Percentiles rank a stretch among this genome's conserved stretches.
phyloP scores from a whole-genome alignment of 2,113 vertebrate genomes.

The Herpetotheres cachinnans region DNA sequence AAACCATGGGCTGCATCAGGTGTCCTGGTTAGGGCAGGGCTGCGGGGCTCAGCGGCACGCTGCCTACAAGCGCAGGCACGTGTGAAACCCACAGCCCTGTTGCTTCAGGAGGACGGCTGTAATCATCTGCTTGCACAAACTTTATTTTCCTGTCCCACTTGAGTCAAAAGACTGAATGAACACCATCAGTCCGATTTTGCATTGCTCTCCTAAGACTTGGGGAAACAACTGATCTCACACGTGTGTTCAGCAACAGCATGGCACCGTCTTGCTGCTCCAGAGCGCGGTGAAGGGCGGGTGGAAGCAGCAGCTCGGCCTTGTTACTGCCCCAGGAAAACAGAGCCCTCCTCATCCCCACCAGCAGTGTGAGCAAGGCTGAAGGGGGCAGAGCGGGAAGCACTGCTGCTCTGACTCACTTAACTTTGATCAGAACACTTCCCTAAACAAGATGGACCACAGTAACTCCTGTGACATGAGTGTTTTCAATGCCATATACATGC shows the following conservation, averaged over 20 bases:
- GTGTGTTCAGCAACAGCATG: rapidly evolving
- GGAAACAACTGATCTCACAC: background rate
- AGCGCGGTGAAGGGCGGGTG: background rate
- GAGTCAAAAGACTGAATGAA: background rate
- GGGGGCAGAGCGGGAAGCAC: background rate
- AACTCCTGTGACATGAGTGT: rapidly evolving
- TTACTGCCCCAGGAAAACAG: no score
- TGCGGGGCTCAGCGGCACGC: background rate
- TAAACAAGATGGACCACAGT: no score
- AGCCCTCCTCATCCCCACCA: background rate
- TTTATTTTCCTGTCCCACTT: no score
- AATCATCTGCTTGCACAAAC: no score
- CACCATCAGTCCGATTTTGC: no score
- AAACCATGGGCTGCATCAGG: rapidly evolving
- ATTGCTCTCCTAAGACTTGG: no score
- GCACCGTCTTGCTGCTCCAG: background rate
- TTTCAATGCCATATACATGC: rapidly evolving
- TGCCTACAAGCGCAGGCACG: background rate
- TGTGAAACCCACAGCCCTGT: background rate
- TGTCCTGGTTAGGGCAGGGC: background rate
- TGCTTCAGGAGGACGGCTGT: no score
- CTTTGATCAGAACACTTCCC: background rate
- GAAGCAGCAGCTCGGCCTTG: background rate
- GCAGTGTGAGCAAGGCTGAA: background rate
- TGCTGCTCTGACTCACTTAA: rapidly evolving